Evolutionary conservation across 2,888 invertebrate species (phyloP).

Genomic region (Perdita meconis): DNA sequence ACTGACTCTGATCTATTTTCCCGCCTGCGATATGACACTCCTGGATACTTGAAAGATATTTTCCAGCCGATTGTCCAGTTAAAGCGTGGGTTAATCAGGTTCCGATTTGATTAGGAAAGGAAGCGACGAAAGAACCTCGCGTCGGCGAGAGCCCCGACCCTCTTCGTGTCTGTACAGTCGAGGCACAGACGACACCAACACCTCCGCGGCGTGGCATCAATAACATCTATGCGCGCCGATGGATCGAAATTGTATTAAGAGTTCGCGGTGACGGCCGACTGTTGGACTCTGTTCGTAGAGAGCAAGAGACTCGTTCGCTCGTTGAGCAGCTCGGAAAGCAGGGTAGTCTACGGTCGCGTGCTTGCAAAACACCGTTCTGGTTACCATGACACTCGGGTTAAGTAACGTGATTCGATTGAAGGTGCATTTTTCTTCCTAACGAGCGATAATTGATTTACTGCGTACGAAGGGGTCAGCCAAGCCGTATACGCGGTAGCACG

Average conservation of each 20-base stretch:
- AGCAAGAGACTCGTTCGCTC: not conserved
- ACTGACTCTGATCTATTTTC: not conserved
- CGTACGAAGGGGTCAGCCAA: slow-evolving; percentile 71
- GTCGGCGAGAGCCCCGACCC: not conserved
- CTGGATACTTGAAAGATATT: not conserved
- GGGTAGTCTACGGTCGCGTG: slow-evolving; percentile 31
- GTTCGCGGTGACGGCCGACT: not conserved
- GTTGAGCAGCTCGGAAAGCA: slow-evolving; percentile 41
- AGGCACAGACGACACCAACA: not conserved
- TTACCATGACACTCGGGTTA: slow-evolving; percentile 74
- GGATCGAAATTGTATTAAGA: slow-evolving; percentile 5
- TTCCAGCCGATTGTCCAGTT: not conserved
- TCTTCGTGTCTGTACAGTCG: not conserved
- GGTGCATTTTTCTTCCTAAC: slow-evolving; percentile 80
- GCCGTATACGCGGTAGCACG: slow-evolving; percentile 69
- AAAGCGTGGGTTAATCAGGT: not conserved
- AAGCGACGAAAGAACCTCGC: not conserved
- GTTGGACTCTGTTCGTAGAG: not conserved
- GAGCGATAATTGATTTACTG: slow-evolving; percentile 79
- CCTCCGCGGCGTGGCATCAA: slow-evolving; percentile 1
- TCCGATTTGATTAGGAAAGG: not conserved
- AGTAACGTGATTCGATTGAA: slow-evolving; percentile 80
- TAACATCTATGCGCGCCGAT: not conserved
- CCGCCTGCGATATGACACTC: not conserved
- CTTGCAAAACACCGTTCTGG: slow-evolving; percentile 44